Base-by-base conservation (phyloP, 2,888 invertebrate species). In the Plemyria rubiginata region DNA sequence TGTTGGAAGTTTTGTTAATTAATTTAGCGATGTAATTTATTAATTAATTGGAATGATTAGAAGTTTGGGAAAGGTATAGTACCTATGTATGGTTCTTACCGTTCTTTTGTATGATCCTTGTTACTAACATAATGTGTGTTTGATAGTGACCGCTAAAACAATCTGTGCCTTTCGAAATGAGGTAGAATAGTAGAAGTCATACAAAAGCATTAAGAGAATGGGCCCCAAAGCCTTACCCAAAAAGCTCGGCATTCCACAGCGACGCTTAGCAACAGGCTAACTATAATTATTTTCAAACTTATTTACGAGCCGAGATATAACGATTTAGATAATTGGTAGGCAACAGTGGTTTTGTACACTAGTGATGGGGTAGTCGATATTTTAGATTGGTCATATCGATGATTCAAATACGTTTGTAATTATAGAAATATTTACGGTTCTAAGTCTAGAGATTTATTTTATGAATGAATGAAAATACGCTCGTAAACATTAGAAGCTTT, bases 301-400 rank as follows among this genome's bases (percentile, higher is more conserved):
- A 58, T 66, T 63, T 65, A 67, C 53, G 66, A 60, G 54, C 52
- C 1, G 55, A 56, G 16, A 62, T 54, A 63, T 63, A 61, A 62
- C 55, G 36, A 62, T 60, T 62, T 56, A 51, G 54, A 45, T 69
- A 65, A 71, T 67, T 71, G 62, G 66, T 61, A 57, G 40, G 65
- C 69, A 71, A 69, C 70, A 64, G 64, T 49, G 38, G 46, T 56
- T 68, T 51, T 52, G 32, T 52, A 16, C n/a, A 32, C n/a, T 63
- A 70, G 68, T 48, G 70, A 64, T 60, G 68, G 67, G 70, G 58
- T 41, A 5, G 56, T 59, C 57, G 29, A 11, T 11, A 29, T 40
- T 54, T 54, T 38, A n/a, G 48, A 11, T 29, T 43, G n/a, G 8
- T 40, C 54, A 32, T 60, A 48, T 58, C 58, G 51, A 36, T 57